Evolutionary conservation across 2,888 invertebrate genomes (phyloP).

Genomic region (Drosophila cracens): DNA sequence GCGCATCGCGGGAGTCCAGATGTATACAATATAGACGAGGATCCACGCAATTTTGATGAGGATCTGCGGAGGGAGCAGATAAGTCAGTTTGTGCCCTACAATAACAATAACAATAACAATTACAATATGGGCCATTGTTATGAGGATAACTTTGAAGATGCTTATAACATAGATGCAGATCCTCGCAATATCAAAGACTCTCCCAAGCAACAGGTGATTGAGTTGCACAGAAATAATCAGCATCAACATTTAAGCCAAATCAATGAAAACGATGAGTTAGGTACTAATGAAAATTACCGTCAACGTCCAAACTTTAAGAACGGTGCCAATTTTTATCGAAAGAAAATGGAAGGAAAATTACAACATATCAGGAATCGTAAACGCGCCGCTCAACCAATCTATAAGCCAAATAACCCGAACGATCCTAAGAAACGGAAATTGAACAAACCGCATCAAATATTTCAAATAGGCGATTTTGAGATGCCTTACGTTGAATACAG

Average conservation of each 20-base stretch:
- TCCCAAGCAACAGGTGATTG: neutral
- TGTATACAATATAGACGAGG: neutral
- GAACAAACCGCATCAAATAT: neutral
- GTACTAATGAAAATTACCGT: neutral
- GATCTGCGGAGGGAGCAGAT: neutral
- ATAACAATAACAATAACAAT: neutral
- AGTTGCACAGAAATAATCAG: neutral
- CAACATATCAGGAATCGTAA: neutral
- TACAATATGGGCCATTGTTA: neutral
- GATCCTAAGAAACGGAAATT: neutral
- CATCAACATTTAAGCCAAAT: too few species aligned
- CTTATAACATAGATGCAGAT: neutral
- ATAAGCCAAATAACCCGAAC: too few species aligned
- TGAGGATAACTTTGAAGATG: neutral
- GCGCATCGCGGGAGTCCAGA: neutral
- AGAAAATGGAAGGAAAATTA: neutral
- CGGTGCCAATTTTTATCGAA: neutral
- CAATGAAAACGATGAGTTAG: too few species aligned
- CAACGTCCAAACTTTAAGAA: neutral
- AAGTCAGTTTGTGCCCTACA: neutral
- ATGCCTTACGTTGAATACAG: conserved; percentile 16
- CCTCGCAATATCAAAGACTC: neutral
- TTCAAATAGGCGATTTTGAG: conserved; percentile 34
- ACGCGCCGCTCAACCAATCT: neutral
- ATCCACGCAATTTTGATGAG: neutral